Base-by-base conservation (phyloP, 1,140 invertebrate species). In the Zaprionus inermis region DNA sequence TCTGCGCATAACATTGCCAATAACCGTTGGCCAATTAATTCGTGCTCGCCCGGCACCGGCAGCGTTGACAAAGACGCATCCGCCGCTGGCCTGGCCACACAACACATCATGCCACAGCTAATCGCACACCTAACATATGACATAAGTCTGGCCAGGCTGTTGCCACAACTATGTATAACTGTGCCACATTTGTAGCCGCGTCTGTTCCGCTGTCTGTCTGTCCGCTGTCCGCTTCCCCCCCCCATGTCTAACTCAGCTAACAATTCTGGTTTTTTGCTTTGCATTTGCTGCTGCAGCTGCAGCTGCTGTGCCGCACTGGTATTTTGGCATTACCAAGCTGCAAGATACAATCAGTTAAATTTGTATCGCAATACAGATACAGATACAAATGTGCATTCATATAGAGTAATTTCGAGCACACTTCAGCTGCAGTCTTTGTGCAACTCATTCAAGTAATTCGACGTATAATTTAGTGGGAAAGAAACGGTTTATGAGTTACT, bases 1-100 rank as follows among this genome's bases (percentile, higher is more conserved):
- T 32, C 77, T 66, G 38, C 5, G 44, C 11, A 32, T 59, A 56
- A 59, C 65, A 65, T 79, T 82, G 72, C 67, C 81, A 83, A 86
- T 88, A 86, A 86, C 82, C 72, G 82, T 85, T 86, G 63, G 79
- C 58, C 82, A 82, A 82, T 86, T 86, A 86, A 76, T 86, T 88
- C 24, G 81, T 67, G 36, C 38, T 44, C 22, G 46, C 22, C 16
- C 10, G 59, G 32, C 51, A 56, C 70, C n/a, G n/a, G n/a, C n/a
- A 5, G 24, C 79, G 75, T 75, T 78, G 79, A 76, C 74, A 78
- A 66, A 78, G 58, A 67, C 70, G 81, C 80, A 85, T 81, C 82
- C 78, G 82, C 55, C 81, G 64, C 75, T 20, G 22, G 22, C 22
- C 1, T 4, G 6, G 38, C 14, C 38, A 41, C 38, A 41, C 58